Evolutionary conservation across 2,113 vertebrate species (phyloP).

Genomic region (Grus americana): DNA sequence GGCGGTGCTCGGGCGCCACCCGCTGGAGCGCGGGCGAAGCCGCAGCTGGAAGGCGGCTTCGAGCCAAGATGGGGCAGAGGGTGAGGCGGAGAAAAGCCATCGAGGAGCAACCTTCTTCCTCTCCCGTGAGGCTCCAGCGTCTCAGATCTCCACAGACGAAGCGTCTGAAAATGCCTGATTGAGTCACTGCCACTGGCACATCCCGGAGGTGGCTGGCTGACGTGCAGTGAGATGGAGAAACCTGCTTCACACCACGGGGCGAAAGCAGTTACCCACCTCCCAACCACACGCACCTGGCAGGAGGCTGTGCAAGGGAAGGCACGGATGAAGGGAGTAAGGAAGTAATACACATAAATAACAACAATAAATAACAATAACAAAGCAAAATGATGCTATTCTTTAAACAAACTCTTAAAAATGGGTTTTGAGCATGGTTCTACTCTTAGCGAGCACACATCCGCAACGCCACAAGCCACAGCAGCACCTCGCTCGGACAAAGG

Average conservation of each 20-base stretch:
- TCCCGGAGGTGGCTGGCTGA: not conserved
- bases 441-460: accelerated
- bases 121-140: not conserved
- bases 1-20: not conserved
- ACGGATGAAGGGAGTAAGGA: too few relatives aligned
- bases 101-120: not conserved
- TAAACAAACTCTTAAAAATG: not conserved
- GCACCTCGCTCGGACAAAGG: not conserved
- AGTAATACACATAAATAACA: not conserved
- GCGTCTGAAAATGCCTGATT: not conserved
- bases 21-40: not conserved
- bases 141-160: not conserved
- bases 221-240: not conserved
- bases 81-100: accelerated
- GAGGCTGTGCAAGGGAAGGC: not conserved
- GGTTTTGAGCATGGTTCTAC: not conserved
- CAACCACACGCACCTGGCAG: accelerated
- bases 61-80: accelerated
- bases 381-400: not conserved
- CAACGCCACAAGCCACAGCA: not conserved
- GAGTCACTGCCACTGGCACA: not conserved
- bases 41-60: not conserved
- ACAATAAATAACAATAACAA: not conserved
- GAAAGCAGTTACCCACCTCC: accelerated
- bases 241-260: accelerated